Evolutionary conservation across 2,113 vertebrate genomes (phyloP), one percentile per base, ranked within the genome.

Genomic region (Phalacrocorax carbo): DNA sequence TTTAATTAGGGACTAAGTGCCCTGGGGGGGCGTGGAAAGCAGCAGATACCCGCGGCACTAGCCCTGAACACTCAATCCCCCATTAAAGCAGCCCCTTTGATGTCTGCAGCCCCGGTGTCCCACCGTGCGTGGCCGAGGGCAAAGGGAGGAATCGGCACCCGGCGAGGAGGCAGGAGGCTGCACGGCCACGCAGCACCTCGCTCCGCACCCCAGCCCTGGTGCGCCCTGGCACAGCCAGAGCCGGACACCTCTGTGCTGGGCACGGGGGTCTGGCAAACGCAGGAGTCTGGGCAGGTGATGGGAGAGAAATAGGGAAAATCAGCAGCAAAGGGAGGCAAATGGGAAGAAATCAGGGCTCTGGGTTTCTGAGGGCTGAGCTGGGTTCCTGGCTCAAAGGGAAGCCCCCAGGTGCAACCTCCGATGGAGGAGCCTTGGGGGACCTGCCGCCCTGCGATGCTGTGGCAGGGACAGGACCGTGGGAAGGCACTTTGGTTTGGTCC

Each of bases 1-100:
- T 77, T 97, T 94, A 97, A 97, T 97, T 95, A 97, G 83, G 77
- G 93, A 65, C 51, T 85, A 57, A 75, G 77, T 55, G 93, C 95
- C 95, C 76, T 27, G 30, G 5, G 46, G 91, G 52, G 38, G 49
- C 57, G 57, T 51, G 80, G 70, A 44, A 89, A 88, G 95, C 79
- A 75, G 80, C 64, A 91, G 76, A 90, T 73, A 95, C 57, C 71
- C 38, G 0, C 1, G 84, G 94, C 77, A 64, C 89, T 34, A 52
- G 10, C 90, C 86, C 81, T 5, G 2, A 58, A 75, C 32, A 42
- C 73, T 78, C 84, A 18, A 11, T 38, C 36, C 58, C 64, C 78
- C 42, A 83, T 95, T 93, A 92, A 91, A 93, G 32, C 48, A 79
- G 44, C 72, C 34, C 34, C 92, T 97, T 97, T 97, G 96, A 96